Evolutionary conservation across 1,140 invertebrate species (phyloP).

Genomic region (Drosophila novamexicana): DNA sequence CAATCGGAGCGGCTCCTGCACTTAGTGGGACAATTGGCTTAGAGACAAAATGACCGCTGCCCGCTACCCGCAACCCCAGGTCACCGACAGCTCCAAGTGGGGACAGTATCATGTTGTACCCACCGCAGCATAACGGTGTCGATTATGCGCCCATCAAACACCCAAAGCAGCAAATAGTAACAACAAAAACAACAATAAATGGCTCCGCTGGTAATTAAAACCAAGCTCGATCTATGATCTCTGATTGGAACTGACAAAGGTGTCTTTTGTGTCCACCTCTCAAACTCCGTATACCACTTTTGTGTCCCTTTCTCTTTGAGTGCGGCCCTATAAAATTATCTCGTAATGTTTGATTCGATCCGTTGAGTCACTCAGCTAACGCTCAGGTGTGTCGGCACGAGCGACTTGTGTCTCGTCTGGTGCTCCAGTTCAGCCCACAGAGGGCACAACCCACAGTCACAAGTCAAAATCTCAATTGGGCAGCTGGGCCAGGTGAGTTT

Average conservation of each 20-base stretch:
- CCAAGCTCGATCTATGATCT: slow-evolving; percentile 53
- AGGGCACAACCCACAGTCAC: slow-evolving; percentile 7
- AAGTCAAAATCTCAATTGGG: slow-evolving; percentile 30
- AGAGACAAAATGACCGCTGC: slow-evolving; percentile 18
- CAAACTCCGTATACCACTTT: slow-evolving; percentile 18
- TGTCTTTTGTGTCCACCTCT: slow-evolving; percentile 12
- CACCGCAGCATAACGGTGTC: slow-evolving; percentile 42
- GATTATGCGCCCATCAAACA: slow-evolving; percentile 59
- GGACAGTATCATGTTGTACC: slow-evolving; percentile 56
- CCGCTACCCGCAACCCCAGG: slow-evolving; percentile 1
- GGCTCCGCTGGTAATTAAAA: slow-evolving; percentile 63
- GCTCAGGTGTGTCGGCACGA: slow-evolving; percentile 78
- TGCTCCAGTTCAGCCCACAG: background rate
- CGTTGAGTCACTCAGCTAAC: slow-evolving; percentile 41
- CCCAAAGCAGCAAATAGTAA: slow-evolving; percentile 11
- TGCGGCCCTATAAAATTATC: slow-evolving; percentile 61
- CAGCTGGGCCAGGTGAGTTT: slow-evolving; percentile 42
- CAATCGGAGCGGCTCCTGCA: slow-evolving; percentile 44
- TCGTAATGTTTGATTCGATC: slow-evolving; percentile 72
- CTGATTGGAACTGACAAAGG: slow-evolving; percentile 48
- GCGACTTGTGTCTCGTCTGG: slow-evolving; percentile 39
- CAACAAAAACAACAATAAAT: slow-evolving; percentile 24
- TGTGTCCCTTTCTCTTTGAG: slow-evolving; percentile 55
- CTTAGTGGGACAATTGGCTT: slow-evolving; percentile 60
- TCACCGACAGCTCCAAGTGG: slow-evolving; percentile 38